Evolutionary conservation across 2,113 vertebrate species (phyloP).

Genomic region (Stictonetta naevosa): DNA sequence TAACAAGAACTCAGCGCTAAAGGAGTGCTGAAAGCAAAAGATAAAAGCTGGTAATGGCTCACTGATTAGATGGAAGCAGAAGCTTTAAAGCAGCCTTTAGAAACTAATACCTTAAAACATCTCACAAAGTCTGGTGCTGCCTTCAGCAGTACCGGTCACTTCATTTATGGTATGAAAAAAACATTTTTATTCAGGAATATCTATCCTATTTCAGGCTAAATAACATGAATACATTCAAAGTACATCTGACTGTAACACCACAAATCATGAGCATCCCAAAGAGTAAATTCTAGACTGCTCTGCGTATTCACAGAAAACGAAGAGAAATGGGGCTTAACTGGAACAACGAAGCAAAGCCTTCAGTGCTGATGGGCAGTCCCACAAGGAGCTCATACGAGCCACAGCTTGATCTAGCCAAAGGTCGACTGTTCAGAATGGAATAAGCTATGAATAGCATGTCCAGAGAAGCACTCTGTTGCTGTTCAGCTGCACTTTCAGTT

Average conservation of each 20-base stretch:
- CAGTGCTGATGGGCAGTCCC: not conserved
- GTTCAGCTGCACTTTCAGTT: not conserved
- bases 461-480: not conserved
- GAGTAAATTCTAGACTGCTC: not conserved
- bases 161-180: not conserved
- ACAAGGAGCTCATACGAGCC: not conserved
- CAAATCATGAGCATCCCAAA: not conserved
- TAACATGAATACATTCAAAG: not conserved
- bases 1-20: not conserved
- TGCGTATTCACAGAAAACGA: not conserved
- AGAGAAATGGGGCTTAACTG: not conserved
- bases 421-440: not conserved
- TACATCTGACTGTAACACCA: not conserved
- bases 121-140: not conserved
- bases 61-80: constrained; percentile 6
- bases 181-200: not conserved
- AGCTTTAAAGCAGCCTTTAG: not conserved
- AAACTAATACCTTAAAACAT: not conserved
- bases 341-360: not conserved
- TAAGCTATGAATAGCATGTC: not conserved
- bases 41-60: constrained; percentile 31
- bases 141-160: not conserved
- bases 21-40: not conserved
- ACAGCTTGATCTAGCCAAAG: not conserved
- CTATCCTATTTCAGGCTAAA: not conserved